Conservation (phyloP, 2,797 vertebrate species). For the Phaenicophaeus curvirostris region DNA sequence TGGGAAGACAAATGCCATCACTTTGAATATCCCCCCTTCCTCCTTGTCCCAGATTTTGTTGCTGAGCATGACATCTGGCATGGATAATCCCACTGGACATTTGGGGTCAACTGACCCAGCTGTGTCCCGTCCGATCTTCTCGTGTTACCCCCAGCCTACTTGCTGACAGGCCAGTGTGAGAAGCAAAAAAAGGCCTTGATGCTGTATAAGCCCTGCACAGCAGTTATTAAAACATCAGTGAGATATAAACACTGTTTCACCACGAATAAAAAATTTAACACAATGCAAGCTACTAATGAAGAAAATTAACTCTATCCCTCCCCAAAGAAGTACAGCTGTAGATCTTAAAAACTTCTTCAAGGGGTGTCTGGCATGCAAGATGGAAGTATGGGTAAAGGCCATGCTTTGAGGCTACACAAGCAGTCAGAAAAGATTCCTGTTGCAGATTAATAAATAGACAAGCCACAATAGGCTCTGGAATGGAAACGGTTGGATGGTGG, state of each 20-base stretch:
- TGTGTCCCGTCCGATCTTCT: neutral
- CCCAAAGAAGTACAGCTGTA: neutral
- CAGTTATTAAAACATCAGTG: neutral
- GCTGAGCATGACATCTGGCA: accelerated
- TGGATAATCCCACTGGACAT: neutral
- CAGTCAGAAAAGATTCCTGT: neutral
- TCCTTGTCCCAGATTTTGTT: neutral
- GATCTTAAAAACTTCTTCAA: neutral
- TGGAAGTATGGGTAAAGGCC: neutral
- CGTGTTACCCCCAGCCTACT: accelerated
- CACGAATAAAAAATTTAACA: neutral
- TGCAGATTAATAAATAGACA: neutral
- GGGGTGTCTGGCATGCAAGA: neutral
- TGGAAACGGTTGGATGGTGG: neutral
- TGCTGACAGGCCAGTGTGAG: accelerated
- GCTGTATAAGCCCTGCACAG: neutral
- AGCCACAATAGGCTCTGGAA: neutral
- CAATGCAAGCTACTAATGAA: neutral
- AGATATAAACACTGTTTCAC: neutral
- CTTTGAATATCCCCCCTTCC: neutral
- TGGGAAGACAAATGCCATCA: neutral
- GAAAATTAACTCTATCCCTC: neutral
- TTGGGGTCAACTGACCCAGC: neutral
- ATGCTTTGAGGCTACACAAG: neutral
- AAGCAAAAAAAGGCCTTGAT: neutral